Evolutionary conservation across 1,140 invertebrate genomes (phyloP), one percentile per base, ranked within the genome.

Genomic region (Panagrolaimus sp.): DNA sequence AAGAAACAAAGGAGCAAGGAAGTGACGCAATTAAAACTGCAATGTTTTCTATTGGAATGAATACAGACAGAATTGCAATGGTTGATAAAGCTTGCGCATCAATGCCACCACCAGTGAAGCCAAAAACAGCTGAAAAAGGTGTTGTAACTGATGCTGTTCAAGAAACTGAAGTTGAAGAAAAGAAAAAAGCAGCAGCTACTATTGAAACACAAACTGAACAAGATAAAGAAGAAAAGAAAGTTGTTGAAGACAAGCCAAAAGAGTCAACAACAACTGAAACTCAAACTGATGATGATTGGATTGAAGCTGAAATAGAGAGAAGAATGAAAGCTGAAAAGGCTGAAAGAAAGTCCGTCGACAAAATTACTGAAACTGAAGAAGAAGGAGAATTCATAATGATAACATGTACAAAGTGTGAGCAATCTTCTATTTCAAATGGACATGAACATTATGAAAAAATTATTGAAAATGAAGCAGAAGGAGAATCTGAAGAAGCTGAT

Each of bases 331-430:
- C 69, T 16, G 69, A 70, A 42, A 70, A 71, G 14, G 62, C 62
- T 31, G 76, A 75, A 64, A 75, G 74, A 27, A 63, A 74, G 20
- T 78, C 75, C 44, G 70, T 77, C 9, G 74, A 75, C 20, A 69
- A 69, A 13, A 67, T 61, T 8, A 75, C 74, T 1, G 74, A 75
- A 53, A 75, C 74, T 9, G 73, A 74, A 1, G 68, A 77, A 23
- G 69, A 72, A 14, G 68, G 65, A 3, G 67, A 75, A 43, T 75
- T 75, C 44, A 75, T 75, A 0, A 71, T 75, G 71, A 77, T 75
- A 45, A 75, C 74, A 5, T 75, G 74, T 44, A 43, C 67, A 31
- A 77, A 77, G 48, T 75, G 74, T 63, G 70, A 76, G 11, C 66
- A 61, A 27, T 38, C 51, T 20, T 48, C 65, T 16, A 42, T 68